phyloP scores from a whole-genome alignment of 2,888 invertebrate genomes.

The Agriopis leucophaearia region DNA sequence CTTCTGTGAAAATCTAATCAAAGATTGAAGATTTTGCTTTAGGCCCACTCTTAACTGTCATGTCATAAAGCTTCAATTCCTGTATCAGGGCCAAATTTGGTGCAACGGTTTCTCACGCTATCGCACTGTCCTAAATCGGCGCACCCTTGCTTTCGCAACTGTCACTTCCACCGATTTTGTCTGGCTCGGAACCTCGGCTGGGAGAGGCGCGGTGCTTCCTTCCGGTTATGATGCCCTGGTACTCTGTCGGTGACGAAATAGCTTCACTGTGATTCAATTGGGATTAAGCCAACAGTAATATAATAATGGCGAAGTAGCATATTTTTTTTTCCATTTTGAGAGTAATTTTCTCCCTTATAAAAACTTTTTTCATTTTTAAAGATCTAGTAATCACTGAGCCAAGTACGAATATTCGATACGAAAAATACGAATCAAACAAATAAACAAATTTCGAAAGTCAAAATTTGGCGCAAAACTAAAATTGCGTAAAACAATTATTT shows the following conservation, averaged over 20 bases:
- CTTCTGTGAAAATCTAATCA: too few species aligned
- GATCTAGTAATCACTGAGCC: too few species aligned
- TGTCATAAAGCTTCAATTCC: constrained; percentile 28
- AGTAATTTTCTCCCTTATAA: background rate
- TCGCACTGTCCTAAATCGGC: constrained; percentile 48
- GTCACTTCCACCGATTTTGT: constrained; percentile 51
- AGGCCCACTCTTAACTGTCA: too few species aligned
- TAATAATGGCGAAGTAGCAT: background rate
- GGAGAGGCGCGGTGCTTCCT: constrained; percentile 55
- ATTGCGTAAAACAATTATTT: background rate
- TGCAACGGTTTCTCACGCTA: constrained; percentile 50
- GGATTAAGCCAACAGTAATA: background rate
- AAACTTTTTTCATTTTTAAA: too few species aligned
- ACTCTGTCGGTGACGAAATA: constrained; percentile 30
- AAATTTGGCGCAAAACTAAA: too few species aligned
- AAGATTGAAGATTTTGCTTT: background rate
- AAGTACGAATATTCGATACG: too few species aligned
- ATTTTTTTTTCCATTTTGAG: background rate
- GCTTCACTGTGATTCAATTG: constrained; percentile 19
- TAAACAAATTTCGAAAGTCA: too few species aligned
- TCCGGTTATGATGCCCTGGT: constrained; percentile 44
- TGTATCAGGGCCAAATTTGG: constrained; percentile 10
- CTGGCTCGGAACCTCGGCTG: constrained; percentile 44
- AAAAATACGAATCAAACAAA: too few species aligned
- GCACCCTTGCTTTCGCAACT: constrained; percentile 60